A percentile compares a stretch with the other conserved stretches of the same genome.
These are phyloP conservation scores for Mythimna impura DNA, from an alignment of 2,888 invertebrate species.

Conservation along the genomic window DNA sequence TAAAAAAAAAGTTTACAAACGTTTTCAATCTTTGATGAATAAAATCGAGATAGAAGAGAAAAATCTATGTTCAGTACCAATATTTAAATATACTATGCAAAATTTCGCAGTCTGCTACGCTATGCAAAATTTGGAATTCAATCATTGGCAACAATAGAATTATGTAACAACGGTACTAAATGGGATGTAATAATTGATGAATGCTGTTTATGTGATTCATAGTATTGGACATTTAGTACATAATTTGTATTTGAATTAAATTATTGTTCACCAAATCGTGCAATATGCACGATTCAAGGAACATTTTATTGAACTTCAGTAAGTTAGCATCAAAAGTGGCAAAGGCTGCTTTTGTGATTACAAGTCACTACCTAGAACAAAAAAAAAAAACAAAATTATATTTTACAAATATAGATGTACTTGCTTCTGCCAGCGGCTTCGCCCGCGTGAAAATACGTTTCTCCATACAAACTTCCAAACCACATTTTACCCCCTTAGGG, in stretches of 20 bases:
- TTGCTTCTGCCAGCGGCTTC: too few species aligned
- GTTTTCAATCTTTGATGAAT: slow-evolving; percentile 31
- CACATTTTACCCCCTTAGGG: too few species aligned
- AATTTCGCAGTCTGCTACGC: neutral
- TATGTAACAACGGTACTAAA: slow-evolving; percentile 4
- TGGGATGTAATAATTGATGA: slow-evolving; percentile 12
- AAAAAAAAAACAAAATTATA: too few species aligned
- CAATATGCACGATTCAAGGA: neutral
- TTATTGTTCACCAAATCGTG: slow-evolving; percentile 13
- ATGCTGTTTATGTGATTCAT: slow-evolving; percentile 12
- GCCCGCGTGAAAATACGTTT: too few species aligned
- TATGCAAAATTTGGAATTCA: neutral
- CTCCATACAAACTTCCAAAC: too few species aligned
- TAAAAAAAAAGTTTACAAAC: slow-evolving; percentile 2
- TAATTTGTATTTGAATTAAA: slow-evolving; percentile 15
- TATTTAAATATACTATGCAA: slow-evolving; percentile 19
- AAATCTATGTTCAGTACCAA: slow-evolving; percentile 14
- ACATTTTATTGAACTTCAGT: neutral
- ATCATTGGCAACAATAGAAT: slow-evolving; percentile 16
- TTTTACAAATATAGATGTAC: too few species aligned
- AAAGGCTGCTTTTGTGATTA: too few species aligned
- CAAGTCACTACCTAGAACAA: too few species aligned
- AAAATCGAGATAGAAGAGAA: slow-evolving; percentile 19
- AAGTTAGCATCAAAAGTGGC: neutral
- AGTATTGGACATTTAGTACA: slow-evolving; percentile 4